A percentile compares a stretch with the other conserved stretches of the same genome.
phyloP scores from a whole-genome alignment of 1,140 invertebrate species.

The Cotesia glomerata region DNA sequence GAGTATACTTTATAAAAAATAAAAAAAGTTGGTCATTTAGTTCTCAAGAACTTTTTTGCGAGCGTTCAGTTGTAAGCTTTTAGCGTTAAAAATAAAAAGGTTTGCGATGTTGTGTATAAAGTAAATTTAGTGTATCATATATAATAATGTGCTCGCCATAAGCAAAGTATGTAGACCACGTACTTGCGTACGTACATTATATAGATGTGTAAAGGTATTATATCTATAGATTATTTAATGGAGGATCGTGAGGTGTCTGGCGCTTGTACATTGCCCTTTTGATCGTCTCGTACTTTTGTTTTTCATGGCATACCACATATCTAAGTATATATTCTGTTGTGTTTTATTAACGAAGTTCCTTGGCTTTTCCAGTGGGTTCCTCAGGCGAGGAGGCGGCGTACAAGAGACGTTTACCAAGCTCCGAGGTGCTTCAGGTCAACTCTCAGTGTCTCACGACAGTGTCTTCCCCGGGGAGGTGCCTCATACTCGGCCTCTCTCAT shows the following conservation, averaged over 20 bases:
- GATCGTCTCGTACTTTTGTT: neutral
- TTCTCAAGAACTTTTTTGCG: neutral
- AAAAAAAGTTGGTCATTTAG: no score
- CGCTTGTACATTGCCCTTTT: neutral
- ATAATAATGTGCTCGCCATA: no score
- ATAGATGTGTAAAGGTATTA: neutral
- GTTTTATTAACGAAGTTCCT: slow-evolving; percentile 27
- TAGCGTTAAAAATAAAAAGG: no score
- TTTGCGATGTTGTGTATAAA: no score
- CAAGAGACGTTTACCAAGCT: slow-evolving; percentile 54
- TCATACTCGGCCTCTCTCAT: slow-evolving; percentile 56
- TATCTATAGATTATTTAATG: neutral
- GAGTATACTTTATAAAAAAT: no score
- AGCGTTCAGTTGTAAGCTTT: no score
- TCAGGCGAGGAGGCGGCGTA: slow-evolving; percentile 42
- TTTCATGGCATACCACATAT: neutral
- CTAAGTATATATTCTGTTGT: slow-evolving; percentile 8
- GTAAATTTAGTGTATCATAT: no score
- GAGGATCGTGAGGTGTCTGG: neutral
- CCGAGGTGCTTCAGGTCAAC: slow-evolving; percentile 52
- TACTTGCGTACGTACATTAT: no score
- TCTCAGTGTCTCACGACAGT: slow-evolving; percentile 80
- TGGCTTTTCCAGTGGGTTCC: slow-evolving; percentile 45
- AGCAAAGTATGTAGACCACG: no score
- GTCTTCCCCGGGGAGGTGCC: slow-evolving; percentile 72